Evolutionary conservation across 2,888 invertebrate genomes (phyloP).

Genomic region (Mactromeris polynyma): DNA sequence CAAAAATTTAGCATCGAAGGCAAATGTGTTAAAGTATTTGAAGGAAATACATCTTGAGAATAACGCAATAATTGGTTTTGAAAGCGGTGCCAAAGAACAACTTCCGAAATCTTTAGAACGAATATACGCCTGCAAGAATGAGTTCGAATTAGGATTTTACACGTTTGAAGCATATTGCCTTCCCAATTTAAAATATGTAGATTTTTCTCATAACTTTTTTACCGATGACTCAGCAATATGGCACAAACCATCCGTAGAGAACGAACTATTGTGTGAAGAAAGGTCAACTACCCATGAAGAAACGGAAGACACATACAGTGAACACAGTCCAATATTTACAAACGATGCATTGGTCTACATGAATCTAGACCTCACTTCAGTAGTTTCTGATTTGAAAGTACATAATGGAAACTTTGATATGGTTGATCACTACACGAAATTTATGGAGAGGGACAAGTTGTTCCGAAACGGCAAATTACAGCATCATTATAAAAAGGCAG

Average conservation of each 20-base stretch:
- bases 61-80: slow-evolving; percentile 25
- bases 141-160: slow-evolving; percentile 40
- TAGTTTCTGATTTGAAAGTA: neutral
- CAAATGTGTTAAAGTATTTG: slow-evolving; percentile 7
- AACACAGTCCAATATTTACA: neutral
- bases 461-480: neutral
- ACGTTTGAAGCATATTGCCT: slow-evolving; percentile 18
- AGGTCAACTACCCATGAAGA: neutral
- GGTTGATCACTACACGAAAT: neutral
- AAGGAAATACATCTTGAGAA: slow-evolving; percentile 41
- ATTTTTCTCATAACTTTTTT: slow-evolving; percentile 46
- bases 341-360: neutral
- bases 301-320: neutral
- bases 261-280: neutral
- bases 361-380: neutral
- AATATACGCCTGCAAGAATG: slow-evolving; percentile 36
- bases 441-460: neutral
- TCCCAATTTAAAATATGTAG: slow-evolving; percentile 16
- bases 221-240: slow-evolving; percentile 24
- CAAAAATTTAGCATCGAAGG: neutral
- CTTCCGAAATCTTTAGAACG: slow-evolving; percentile 32
- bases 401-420: neutral
- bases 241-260: neutral
- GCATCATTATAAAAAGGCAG: neutral
- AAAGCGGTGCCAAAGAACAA: neutral